These are phyloP conservation scores for Zygothrica quintamaculata DNA, from an alignment of 2,888 invertebrate genomes.

Conservation along the genomic window DNA sequence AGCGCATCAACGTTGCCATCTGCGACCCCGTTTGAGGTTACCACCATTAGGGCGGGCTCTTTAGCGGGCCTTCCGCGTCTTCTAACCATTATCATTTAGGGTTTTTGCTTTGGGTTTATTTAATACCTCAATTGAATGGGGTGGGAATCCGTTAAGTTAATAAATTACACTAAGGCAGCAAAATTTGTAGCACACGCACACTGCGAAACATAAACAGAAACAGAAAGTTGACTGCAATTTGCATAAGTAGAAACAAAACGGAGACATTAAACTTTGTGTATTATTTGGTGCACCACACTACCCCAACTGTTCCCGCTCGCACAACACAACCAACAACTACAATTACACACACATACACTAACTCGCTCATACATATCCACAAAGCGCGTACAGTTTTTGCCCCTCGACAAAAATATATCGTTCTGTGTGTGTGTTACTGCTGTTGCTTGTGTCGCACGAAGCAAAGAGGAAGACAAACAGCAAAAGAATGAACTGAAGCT, in stretches of 20 bases:
- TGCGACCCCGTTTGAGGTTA: slow-evolving; percentile 36
- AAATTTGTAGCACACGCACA: slow-evolving; percentile 49
- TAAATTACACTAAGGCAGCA: slow-evolving; percentile 53
- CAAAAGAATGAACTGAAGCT: slow-evolving; percentile 58
- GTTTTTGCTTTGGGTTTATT: slow-evolving; percentile 6
- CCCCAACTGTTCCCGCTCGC: slow-evolving; percentile 26
- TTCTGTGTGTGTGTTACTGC: slow-evolving; percentile 54
- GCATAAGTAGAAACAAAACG: slow-evolving; percentile 58
- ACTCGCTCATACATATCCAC: slow-evolving; percentile 25
- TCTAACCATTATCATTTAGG: slow-evolving; percentile 80
- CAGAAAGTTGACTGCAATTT: slow-evolving; percentile 62
- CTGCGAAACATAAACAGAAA: slow-evolving; percentile 18
- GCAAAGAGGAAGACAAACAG: slow-evolving; percentile 62
- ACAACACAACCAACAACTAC: slow-evolving; percentile 31
- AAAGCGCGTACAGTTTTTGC: slow-evolving; percentile 72
- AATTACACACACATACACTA: background rate
- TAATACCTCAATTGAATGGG: slow-evolving; percentile 16
- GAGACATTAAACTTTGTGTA: slow-evolving; percentile 60
- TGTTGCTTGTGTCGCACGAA: slow-evolving; percentile 65
- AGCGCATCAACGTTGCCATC: slow-evolving; percentile 28
- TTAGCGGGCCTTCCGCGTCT: slow-evolving; percentile 73
- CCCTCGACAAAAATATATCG: slow-evolving; percentile 74
- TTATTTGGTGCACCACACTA: slow-evolving; percentile 20
- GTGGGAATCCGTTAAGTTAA: slow-evolving; percentile 41
- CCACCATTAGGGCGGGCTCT: slow-evolving; percentile 45